Base-by-base conservation (phyloP, 2,797 vertebrate genomes). In the Sparus aurata region DNA sequence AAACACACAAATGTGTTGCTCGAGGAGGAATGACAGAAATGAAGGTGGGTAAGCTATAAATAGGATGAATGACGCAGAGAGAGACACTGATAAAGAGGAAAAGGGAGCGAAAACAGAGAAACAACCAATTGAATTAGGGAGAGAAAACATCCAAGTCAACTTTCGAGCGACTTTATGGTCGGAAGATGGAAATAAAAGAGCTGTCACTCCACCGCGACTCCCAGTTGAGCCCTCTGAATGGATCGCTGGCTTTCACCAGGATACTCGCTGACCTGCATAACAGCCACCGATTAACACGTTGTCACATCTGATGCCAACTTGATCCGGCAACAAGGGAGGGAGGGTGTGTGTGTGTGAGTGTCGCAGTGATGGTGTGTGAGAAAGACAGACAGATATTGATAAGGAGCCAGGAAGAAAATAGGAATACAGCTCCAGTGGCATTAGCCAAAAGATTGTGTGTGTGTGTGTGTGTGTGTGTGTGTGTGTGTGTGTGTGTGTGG, bases 281-380 rank as follows among this genome's bases (percentile, higher is more conserved):
- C 78, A 86, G 85, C 73, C 54, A 63, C 80, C 71, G 70, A 87
- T 92, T 86, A 90, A 84, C 91, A 91, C 84, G n/a, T 73, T 77
- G 89, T 87, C 87, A 87, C 89, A 89, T 90, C 85, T 84, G 87
- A 89, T 88, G 90, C 89, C 86, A 90, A 80, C 59, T 58, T 66
- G 63, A 89, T 76, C 71, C 59, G 12, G 43, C 54, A 82, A 9
- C 53, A 54, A 20, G 16, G 17, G 53, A 25, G 20, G n/a, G 8
- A 17, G 8, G 68, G 22, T 25, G 52, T 34, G 30, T 34, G 27
- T 10, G 12, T 50, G 30, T 34, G 27, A 10, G 12, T 50, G 30
- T 54, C 16, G 27, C 6, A 59, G 45, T 12, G 52, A 64, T 23
- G 10, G 64, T 22, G 23, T 25, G 71, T 50, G 9, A 55, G 30